A percentile compares a stretch with the other conserved stretches of the same genome.
Evolutionary conservation across 2,797 vertebrate genomes (phyloP).

Genomic region (Rachycentron canadum): DNA sequence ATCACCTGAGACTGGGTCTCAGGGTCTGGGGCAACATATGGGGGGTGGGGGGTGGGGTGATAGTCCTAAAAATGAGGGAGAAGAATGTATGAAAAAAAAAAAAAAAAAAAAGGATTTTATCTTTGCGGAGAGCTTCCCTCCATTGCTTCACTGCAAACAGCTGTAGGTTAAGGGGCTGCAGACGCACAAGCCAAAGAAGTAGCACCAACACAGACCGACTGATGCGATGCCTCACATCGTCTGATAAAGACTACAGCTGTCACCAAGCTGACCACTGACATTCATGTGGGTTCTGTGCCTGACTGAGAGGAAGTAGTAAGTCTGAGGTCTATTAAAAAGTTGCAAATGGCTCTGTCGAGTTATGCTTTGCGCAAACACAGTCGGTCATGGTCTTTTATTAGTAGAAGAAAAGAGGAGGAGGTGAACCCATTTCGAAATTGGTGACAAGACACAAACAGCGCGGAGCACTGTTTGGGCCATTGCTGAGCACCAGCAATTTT

Average conservation of each 20-base stretch:
- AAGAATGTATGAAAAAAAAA: constrained; percentile 41
- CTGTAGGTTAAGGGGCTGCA: constrained; percentile 33
- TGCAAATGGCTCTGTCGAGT: neutral
- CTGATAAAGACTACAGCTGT: constrained; percentile 29
- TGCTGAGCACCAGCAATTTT: neutral
- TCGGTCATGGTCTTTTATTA: neutral
- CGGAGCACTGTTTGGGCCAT: neutral
- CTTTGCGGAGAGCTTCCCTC: constrained; percentile 35
- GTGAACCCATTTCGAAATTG: neutral
- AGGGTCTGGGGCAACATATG: constrained; percentile 14
- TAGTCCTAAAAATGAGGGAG: constrained; percentile 29
- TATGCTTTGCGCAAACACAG: neutral
- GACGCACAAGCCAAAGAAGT: neutral
- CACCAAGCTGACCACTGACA: constrained; percentile 17
- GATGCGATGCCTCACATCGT: constrained; percentile 21
- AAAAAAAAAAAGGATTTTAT: constrained; percentile 25
- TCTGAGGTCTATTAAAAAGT: neutral
- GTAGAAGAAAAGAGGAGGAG: neutral
- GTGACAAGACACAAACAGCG: neutral
- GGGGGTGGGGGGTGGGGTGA: neutral
- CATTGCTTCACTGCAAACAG: constrained; percentile 46
- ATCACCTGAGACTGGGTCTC: neutral
- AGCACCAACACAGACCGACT: constrained; percentile 33
- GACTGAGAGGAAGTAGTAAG: constrained; percentile 3
- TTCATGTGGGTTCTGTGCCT: neutral